Evolutionary conservation across 2,797 vertebrate genomes (phyloP).

Genomic region (Artibeus lituratus): DNA sequence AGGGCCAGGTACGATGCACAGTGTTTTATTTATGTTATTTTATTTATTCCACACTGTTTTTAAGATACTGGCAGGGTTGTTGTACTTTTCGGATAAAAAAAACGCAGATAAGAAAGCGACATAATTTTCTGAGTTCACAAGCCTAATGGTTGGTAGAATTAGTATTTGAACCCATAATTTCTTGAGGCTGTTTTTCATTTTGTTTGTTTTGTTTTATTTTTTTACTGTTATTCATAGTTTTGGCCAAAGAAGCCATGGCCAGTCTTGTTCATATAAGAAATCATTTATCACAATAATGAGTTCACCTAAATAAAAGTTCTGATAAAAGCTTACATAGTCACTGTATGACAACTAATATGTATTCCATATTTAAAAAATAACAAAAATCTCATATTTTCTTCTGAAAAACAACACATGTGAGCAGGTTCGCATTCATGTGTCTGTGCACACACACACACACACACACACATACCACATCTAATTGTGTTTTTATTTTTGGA

Average conservation of each 20-base stretch:
- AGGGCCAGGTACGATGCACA: neutral
- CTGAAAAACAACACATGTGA: neutral
- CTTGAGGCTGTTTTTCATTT: neutral
- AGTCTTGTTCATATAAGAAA: neutral
- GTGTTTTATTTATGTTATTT: neutral
- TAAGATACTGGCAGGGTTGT: neutral
- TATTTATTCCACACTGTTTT: neutral
- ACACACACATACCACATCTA: neutral
- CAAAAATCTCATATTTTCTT: neutral
- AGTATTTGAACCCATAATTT: neutral
- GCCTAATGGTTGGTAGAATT: neutral
- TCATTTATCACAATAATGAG: neutral
- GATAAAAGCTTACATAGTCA: neutral
- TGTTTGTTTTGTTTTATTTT: neutral
- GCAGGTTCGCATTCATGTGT: neutral
- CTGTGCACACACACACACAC: rapidly evolving
- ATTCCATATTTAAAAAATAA: neutral
- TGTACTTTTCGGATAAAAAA: neutral
- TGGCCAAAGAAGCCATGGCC: neutral
- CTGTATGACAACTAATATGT: neutral
- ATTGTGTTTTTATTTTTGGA: neutral
- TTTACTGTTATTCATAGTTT: neutral
- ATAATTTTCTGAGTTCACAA: neutral
- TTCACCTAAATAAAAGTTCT: neutral
- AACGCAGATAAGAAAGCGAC: neutral